phyloP scores from a whole-genome alignment of 2,113 vertebrate genomes.

The Naja naja region DNA sequence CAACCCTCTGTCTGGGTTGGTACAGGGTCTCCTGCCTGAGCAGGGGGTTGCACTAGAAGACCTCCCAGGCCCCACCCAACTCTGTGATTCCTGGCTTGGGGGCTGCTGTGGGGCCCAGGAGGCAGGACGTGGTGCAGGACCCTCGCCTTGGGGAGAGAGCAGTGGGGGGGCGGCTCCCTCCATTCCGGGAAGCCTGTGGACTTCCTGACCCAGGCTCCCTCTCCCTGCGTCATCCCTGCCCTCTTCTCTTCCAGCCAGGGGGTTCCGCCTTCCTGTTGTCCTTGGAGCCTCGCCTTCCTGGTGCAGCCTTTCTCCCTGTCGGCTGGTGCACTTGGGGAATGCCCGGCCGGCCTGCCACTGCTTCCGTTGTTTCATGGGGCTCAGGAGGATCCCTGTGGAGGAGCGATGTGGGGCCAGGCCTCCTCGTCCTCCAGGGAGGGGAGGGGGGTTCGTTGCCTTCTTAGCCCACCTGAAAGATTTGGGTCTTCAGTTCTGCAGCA shows the following conservation, averaged over 20 bases:
- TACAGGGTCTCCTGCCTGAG: too few species aligned
- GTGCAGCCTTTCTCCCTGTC: too few species aligned
- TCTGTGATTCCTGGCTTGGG: background rate
- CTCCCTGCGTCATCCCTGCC: background rate
- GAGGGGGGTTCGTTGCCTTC: background rate
- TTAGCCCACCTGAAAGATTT: background rate
- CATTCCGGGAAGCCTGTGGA: background rate
- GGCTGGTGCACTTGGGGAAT: background rate
- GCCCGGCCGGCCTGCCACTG: background rate
- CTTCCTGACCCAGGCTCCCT: background rate
- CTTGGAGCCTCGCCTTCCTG: background rate
- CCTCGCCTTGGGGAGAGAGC: background rate
- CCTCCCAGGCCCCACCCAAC: background rate
- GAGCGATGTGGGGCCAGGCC: background rate
- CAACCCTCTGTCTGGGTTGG: too few species aligned
- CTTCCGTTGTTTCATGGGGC: too few species aligned
- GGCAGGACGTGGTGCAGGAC: background rate
- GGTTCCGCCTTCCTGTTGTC: background rate
- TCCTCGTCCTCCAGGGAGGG: background rate
- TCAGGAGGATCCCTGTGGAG: background rate
- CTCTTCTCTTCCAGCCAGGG: background rate
- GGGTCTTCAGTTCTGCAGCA: background rate
- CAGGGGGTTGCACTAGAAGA: too few species aligned
- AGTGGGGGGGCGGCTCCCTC: background rate
- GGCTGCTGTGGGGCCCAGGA: background rate